These are phyloP conservation scores for Megalopta genalis DNA, from an alignment of 1,140 invertebrate genomes.

Conservation along the genomic window DNA sequence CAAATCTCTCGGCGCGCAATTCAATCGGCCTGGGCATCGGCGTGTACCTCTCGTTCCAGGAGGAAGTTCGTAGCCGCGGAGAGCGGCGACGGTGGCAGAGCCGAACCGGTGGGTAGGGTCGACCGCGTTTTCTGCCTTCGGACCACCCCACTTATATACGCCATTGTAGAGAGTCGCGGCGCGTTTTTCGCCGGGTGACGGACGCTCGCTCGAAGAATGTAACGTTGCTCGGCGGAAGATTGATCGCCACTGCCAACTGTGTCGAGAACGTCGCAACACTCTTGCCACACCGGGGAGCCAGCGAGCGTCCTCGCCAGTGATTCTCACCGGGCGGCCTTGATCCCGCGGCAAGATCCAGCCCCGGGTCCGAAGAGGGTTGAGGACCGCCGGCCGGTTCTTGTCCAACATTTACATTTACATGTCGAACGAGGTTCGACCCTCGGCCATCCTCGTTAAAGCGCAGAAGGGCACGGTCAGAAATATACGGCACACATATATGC, in stretches of 20 bases:
- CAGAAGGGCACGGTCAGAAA: conserved; percentile 46
- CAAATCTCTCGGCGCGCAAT: no score
- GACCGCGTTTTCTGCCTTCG: no score
- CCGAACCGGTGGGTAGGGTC: no score
- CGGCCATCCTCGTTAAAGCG: conserved; percentile 62
- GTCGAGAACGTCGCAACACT: conserved; percentile 67
- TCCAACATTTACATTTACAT: conserved; percentile 72
- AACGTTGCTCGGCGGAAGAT: conserved; percentile 56
- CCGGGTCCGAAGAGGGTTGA: conserved; percentile 34
- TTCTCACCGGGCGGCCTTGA: conserved; percentile 49
- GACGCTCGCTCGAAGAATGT: conserved; percentile 44
- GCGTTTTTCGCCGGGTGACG: conserved; percentile 33
- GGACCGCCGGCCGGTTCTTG: conserved; percentile 60
- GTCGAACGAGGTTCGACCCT: conserved; percentile 71
- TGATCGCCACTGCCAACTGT: conserved; percentile 69
- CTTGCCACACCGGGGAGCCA: conserved; percentile 60
- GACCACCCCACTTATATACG: conserved; percentile 15
- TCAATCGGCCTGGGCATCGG: no score
- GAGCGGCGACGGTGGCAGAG: no score
- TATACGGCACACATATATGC: conserved; percentile 26
- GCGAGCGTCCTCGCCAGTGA: conserved; percentile 61
- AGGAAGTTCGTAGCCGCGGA: no score
- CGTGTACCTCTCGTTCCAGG: no score
- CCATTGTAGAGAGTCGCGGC: conserved; percentile 22
- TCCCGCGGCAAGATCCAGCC: not conserved